Percentiles rank a stretch among this genome's conserved stretches.
These are phyloP conservation scores for Oreocharis arfaki DNA, from an alignment of 2,113 vertebrate genomes.

Conservation along the genomic window DNA sequence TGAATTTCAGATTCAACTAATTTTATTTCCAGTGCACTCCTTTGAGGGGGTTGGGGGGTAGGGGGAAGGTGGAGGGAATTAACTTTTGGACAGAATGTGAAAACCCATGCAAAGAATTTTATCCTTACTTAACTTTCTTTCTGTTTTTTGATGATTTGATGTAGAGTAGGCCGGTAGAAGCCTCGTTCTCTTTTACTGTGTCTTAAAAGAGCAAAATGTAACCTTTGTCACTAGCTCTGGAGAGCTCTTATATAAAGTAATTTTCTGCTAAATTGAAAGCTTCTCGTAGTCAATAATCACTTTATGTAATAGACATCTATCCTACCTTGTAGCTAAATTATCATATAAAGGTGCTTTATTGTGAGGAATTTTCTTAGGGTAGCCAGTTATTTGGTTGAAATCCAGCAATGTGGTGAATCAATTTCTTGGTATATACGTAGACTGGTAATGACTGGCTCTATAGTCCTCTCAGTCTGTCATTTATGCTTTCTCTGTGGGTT, in stretches of 20 bases:
- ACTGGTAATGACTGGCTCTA: background rate
- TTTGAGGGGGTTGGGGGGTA: background rate
- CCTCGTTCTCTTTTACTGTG: background rate
- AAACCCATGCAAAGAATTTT: background rate
- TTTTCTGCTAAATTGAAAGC: slow-evolving; percentile 49
- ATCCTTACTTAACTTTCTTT: background rate
- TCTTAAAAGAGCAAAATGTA: slow-evolving; percentile 27
- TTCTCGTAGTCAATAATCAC: slow-evolving; percentile 56
- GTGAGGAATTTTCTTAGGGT: slow-evolving; percentile 1
- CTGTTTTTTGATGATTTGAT: background rate
- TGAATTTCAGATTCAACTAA: background rate
- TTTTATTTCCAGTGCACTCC: background rate
- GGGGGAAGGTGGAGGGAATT: background rate
- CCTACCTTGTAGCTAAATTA: slow-evolving; percentile 28
- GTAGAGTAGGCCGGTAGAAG: background rate
- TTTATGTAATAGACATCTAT: slow-evolving; percentile 46
- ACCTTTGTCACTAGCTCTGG: slow-evolving; percentile 13
- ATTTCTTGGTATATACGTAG: background rate
- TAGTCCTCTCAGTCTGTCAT: background rate
- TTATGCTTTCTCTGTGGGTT: background rate
- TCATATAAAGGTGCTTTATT: slow-evolving; percentile 43
- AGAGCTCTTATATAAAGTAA: slow-evolving; percentile 12
- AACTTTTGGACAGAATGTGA: background rate
- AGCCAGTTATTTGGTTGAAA: slow-evolving; percentile 7
- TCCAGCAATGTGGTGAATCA: background rate